These are phyloP conservation scores for Standfussiana lucernea DNA, from an alignment of 2,888 invertebrate genomes.

Conservation along the genomic window DNA sequence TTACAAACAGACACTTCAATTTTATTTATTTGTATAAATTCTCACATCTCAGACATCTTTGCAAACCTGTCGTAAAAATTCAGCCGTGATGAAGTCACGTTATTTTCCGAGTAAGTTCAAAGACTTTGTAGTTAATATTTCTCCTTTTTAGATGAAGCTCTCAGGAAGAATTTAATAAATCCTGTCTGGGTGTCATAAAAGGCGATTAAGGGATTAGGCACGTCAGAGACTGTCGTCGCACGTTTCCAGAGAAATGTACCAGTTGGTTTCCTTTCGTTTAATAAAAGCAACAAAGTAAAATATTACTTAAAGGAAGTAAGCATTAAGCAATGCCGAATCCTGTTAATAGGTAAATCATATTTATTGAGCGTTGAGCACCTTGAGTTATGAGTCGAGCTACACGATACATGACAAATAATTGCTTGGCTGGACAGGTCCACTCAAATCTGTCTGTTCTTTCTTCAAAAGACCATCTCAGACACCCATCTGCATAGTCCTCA, in stretches of 20 bases:
- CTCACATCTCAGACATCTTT: no score
- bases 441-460: no score
- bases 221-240: neutral
- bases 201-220: neutral
- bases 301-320: neutral
- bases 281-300: neutral
- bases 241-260: neutral
- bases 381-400: no score
- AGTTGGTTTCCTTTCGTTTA: neutral
- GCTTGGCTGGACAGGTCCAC: no score
- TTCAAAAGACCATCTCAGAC: no score
- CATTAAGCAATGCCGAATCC: neutral
- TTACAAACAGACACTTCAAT: no score
- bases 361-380: no score
- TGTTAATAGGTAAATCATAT: no score
- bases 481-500: no score
- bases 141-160: neutral
- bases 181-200: conserved; percentile 6
- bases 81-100: neutral
- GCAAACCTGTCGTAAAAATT: neutral
- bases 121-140: neutral
- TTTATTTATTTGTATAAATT: no score
- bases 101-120: neutral
- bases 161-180: conserved; percentile 15
- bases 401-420: no score